Percentiles rank a stretch among this genome's conserved stretches.
These are phyloP conservation scores for Oncopeltus fasciatus DNA, from an alignment of 1,140 invertebrate species.

Conservation along the genomic window DNA sequence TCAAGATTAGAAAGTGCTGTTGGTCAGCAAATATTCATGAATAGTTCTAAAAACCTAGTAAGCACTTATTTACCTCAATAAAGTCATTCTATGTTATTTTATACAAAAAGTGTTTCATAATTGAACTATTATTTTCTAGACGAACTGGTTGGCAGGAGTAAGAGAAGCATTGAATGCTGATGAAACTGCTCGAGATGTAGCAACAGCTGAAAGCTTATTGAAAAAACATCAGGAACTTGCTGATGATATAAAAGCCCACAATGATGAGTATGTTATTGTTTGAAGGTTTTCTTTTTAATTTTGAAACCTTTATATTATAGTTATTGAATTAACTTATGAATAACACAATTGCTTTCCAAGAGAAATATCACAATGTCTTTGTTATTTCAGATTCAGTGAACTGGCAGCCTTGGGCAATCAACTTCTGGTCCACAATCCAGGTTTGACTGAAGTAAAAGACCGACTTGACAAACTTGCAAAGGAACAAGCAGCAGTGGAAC, in stretches of 20 bases:
- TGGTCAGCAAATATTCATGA: slow-evolving; percentile 87
- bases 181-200: slow-evolving; percentile 69
- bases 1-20: slow-evolving; percentile 78
- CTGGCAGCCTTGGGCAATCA: slow-evolving; percentile 62
- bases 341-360: no score
- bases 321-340: no score
- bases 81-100: slow-evolving; percentile 9
- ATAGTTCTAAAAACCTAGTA: slow-evolving; percentile 60
- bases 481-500: slow-evolving; percentile 58
- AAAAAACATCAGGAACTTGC: slow-evolving; percentile 84
- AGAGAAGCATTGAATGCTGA: slow-evolving; percentile 71
- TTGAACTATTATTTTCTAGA: slow-evolving; percentile 25
- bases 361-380: no score
- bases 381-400: slow-evolving; percentile 50
- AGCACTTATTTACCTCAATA: slow-evolving; percentile 15
- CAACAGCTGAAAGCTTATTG: slow-evolving; percentile 74
- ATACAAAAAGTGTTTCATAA: background rate
- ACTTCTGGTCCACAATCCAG: slow-evolving; percentile 51
- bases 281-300: background rate
- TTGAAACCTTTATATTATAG: no score
- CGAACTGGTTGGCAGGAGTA: slow-evolving; percentile 62
- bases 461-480: slow-evolving; percentile 55
- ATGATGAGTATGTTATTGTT: slow-evolving; percentile 55
- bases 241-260: slow-evolving; percentile 81
- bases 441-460: slow-evolving; percentile 51